These are phyloP conservation scores for Galerucella nymphaeae DNA, from an alignment of 2,888 invertebrate species.

Conservation along the genomic window DNA sequence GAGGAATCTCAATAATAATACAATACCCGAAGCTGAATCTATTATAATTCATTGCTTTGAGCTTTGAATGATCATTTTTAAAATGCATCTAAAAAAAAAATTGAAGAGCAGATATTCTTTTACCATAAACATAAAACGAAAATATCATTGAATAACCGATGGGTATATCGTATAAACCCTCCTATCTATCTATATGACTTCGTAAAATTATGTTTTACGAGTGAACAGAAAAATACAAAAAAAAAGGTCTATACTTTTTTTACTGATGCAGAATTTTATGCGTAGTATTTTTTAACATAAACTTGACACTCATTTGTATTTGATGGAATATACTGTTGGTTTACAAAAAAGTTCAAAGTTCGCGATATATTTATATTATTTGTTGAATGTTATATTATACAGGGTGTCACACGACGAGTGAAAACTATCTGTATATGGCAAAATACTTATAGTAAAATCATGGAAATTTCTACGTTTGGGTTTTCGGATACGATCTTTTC, in stretches of 20 bases:
- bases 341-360: too few species aligned
- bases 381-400: too few species aligned
- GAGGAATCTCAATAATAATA: too few species aligned
- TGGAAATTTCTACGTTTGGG: too few species aligned
- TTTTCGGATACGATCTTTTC: too few species aligned
- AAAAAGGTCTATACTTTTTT: not conserved
- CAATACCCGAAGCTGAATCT: not conserved
- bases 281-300: not conserved
- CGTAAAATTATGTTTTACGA: slow-evolving; percentile 6
- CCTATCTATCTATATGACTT: not conserved
- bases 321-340: not conserved
- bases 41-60: not conserved
- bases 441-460: too few species aligned
- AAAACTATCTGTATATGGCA: too few species aligned
- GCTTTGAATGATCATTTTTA: not conserved
- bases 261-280: not conserved
- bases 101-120: not conserved
- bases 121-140: not conserved
- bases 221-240: not conserved
- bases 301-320: not conserved
- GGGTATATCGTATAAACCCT: not conserved
- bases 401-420: too few species aligned
- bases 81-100: not conserved
- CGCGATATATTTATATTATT: too few species aligned
- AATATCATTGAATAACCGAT: not conserved